phyloP scores from a whole-genome alignment of 2,797 vertebrate genomes.

The Harpagifer antarcticus region DNA sequence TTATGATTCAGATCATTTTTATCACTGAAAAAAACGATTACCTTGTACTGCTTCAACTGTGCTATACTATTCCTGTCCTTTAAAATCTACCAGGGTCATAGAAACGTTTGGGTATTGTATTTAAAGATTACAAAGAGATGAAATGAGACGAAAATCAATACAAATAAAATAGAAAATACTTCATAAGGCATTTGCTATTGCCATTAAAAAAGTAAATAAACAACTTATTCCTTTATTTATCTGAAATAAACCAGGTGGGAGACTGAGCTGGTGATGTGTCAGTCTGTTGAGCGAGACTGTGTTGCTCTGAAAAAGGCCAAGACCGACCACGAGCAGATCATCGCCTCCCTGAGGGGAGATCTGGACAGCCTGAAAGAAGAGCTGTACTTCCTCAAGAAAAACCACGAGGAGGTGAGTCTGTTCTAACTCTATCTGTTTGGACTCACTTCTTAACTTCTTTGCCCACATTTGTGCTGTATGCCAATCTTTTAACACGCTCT shows the following conservation, averaged over 20 bases:
- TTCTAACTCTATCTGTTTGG: background rate
- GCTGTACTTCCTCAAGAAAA: slow-evolving; percentile 88
- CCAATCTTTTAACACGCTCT: slow-evolving; percentile 5
- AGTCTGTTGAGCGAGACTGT: slow-evolving; percentile 89
- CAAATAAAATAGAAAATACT: background rate
- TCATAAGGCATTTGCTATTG: background rate
- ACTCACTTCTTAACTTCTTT: background rate
- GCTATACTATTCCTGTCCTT: background rate
- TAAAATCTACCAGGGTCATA: background rate
- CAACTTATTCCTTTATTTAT: background rate
- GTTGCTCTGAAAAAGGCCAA: slow-evolving; percentile 88
- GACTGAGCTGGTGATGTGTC: slow-evolving; percentile 86
- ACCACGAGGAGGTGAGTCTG: slow-evolving; percentile 85
- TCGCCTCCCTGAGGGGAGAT: slow-evolving; percentile 84
- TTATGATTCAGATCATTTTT: background rate
- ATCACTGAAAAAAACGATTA: too few species aligned
- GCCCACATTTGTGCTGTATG: background rate
- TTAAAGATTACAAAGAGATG: background rate
- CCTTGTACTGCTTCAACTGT: background rate
- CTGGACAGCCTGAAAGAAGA: slow-evolving; percentile 89
- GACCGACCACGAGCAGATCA: slow-evolving; percentile 86
- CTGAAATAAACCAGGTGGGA: slow-evolving; percentile 80
- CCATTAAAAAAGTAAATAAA: background rate
- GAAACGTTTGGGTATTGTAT: background rate
- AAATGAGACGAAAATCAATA: background rate